Base-by-base conservation (phyloP, 2,113 vertebrate genomes). In the Tricholaema leucomelas region DNA sequence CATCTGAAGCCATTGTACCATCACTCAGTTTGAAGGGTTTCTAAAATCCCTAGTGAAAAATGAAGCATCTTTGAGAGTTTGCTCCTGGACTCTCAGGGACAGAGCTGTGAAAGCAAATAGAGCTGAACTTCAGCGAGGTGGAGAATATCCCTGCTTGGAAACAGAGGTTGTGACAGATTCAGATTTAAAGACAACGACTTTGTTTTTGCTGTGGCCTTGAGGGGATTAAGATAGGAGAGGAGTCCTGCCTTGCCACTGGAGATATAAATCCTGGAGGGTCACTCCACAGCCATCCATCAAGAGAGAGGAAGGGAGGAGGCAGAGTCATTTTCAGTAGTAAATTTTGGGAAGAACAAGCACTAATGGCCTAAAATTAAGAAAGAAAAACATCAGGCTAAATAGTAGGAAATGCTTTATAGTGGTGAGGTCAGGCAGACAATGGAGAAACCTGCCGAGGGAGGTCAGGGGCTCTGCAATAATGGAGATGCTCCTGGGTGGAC, bases 331-430 rank as follows among this genome's bases (percentile, higher is more conserved):
- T 86, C 84, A 17, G 95, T 24, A 96, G 96, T 97, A 96, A 97
- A 97, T 97, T 96, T 94, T 77, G 95, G 94, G 93, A 84, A 96
- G 95, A 95, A 93, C 95, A 93, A 96, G 94, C 89, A 94, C 93
- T 96, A 96, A 96, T 95, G 95, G 95, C 94, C 81, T 85, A 85
- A 96, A 96, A 96, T 96, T 92, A 96, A 91, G 87, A 83, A 96
- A 96, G 96, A 96, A 97, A 97, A 97, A 97, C 96, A 97, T 76
- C 21, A 10, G 81, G 42, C 87, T 97, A 97, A 97, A 96, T 97
- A 93, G 94, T 95, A 97, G 96, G 96, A 97, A 97, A 92, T 84
- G 90, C 88, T 97, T 95, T 92, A 94, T 97, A 95, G 91, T 60
- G 70, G 81, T 88, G 63, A 87, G 96, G 94, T 96, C 95, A 95